Evolutionary conservation across 2,797 vertebrate genomes (phyloP), one percentile per base, ranked within the genome.

Genomic region (Jordanella pulchra): DNA sequence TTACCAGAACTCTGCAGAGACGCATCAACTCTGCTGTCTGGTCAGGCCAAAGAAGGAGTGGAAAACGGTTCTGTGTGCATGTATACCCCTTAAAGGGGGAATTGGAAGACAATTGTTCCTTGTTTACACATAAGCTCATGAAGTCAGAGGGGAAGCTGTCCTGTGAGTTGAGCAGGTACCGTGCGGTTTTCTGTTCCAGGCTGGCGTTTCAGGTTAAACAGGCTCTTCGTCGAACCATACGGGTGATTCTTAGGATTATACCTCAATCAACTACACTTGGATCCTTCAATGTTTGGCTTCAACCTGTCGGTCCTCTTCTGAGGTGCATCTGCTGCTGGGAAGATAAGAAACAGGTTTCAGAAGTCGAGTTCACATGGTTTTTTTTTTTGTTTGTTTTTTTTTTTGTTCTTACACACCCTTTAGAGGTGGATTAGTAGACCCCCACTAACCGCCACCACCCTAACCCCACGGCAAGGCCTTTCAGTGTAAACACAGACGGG

Each of bases 31-130:
- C 74, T 53, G 71, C 79, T 69, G 78, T 73, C 56, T 73, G 58
- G 64, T 74, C 83, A 28, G 77, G 69, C 92, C 91, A 90, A 92
- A 92, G 85, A 93, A 93, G 93, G 93, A 87, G 66, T 90, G 92
- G 93, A 93, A 93, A 93, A 78, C 69, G 71, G 76, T 73, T 84
- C 70, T 83, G 80, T 78, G 78, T 85, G 75, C 76, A 45, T 86
- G 76, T 87, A 87, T 85, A 86, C 72, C 58, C 80, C 80, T 39
- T 74, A 64, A 80, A 56, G 64, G 69, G 81, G 75, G 77, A 67
- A 76, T 69, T 81, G 75, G 50, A 80, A 83, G 86, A 90, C 89
- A 90, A 93, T 90, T 71, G 79, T 70, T 72, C 50, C 4, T 69
- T 93, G 90, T 92, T 93, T 91, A 91, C 87, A 91, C 84, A 88